phyloP scores from a whole-genome alignment of 2,888 invertebrate species.

The Epinotia demarniana region DNA sequence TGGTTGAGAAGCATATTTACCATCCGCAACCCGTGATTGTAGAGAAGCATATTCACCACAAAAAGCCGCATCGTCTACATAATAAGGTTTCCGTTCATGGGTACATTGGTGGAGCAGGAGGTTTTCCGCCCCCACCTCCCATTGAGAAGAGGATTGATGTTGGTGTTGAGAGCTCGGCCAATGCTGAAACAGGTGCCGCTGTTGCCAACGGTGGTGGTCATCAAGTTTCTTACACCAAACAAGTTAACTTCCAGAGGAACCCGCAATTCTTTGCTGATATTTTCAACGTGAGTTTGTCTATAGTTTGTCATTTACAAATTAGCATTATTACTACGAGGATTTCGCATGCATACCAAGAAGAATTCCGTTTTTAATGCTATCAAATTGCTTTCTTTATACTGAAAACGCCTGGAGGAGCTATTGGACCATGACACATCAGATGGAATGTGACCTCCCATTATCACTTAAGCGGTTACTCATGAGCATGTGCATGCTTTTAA shows the following conservation, averaged over 20 bases:
- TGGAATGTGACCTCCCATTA: no score
- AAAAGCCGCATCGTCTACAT: slow-evolving; percentile 68
- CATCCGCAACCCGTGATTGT: slow-evolving; percentile 57
- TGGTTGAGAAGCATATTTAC: slow-evolving; percentile 65
- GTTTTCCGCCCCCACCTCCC: slow-evolving; percentile 52
- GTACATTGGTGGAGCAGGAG: slow-evolving; percentile 61
- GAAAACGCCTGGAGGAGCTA: no score
- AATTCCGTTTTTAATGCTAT: background rate
- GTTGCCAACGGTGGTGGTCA: slow-evolving; percentile 54
- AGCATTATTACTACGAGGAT: background rate
- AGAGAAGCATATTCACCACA: slow-evolving; percentile 35
- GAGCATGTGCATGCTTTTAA: no score
- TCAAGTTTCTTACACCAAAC: slow-evolving; percentile 62
- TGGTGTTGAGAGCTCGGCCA: slow-evolving; percentile 57
- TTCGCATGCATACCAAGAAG: background rate
- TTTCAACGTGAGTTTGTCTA: slow-evolving; percentile 84
- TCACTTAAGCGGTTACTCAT: no score
- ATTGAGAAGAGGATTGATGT: slow-evolving; percentile 71
- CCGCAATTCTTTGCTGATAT: slow-evolving; percentile 85
- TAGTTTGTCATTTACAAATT: no score
- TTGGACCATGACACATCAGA: no score
- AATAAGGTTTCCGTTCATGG: slow-evolving; percentile 70
- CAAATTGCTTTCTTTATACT: background rate
- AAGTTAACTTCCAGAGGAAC: slow-evolving; percentile 64
- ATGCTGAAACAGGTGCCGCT: slow-evolving; percentile 51